phyloP scores from a whole-genome alignment of 2,113 vertebrate genomes.

The Leptobrachium ailaonicum region DNA sequence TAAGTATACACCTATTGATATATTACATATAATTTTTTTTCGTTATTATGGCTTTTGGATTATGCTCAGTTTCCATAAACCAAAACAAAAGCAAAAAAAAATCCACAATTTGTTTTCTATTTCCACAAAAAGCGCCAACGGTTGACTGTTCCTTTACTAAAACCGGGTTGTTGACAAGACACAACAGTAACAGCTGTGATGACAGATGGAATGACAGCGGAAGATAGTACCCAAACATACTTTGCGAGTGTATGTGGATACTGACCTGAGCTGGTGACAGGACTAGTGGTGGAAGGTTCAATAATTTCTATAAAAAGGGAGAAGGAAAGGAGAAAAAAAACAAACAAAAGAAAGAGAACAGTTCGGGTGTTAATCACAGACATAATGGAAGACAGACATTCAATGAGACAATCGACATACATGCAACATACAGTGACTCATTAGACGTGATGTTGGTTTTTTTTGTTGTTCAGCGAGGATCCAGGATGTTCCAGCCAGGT shows the following conservation, averaged over 20 bases:
- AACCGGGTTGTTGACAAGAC: slow-evolving; percentile 32
- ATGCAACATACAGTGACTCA: slow-evolving; percentile 64
- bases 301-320: slow-evolving; percentile 94
- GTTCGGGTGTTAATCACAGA: slow-evolving; percentile 91
- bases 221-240: slow-evolving; percentile 77
- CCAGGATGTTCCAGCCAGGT: not conserved
- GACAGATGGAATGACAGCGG: slow-evolving; percentile 41
- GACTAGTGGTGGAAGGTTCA: slow-evolving; percentile 96
- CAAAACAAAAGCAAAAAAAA: too few relatives aligned
- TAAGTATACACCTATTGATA: too few relatives aligned
- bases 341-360: slow-evolving; percentile 74
- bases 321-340: slow-evolving; percentile 66
- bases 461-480: not conserved
- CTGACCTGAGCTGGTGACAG: slow-evolving; percentile 99
- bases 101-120: too few relatives aligned
- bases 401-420: slow-evolving; percentile 74
- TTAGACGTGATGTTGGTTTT: not conserved
- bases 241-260: slow-evolving; percentile 85
- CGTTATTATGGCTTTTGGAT: too few relatives aligned
- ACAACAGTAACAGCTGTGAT: not conserved
- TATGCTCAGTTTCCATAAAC: too few relatives aligned
- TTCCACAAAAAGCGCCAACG: not conserved
- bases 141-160: not conserved
- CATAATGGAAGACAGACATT: slow-evolving; percentile 72
- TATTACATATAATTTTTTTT: too few relatives aligned